phyloP scores from a whole-genome alignment of 2,888 invertebrate species.

The Epistrophe grossulariae region DNA sequence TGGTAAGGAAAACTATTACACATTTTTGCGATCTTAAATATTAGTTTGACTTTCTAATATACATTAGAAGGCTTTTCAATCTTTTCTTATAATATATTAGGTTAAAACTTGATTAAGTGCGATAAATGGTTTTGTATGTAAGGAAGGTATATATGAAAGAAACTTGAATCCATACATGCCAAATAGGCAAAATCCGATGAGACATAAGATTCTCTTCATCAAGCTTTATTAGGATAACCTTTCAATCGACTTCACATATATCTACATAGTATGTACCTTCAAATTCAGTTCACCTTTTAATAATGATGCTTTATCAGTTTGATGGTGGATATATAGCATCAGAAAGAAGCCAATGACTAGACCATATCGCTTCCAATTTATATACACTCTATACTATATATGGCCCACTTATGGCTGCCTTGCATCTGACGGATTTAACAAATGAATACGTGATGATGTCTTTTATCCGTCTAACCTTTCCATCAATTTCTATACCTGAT shows the following conservation, averaged over 20 bases:
- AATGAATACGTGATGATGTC: slow-evolving; percentile 74
- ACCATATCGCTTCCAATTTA: slow-evolving; percentile 63
- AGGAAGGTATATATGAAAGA: neutral
- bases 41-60: too few relatives aligned
- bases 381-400: slow-evolving; percentile 41
- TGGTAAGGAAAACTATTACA: too few relatives aligned
- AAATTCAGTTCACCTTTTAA: slow-evolving; percentile 20
- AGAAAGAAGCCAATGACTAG: slow-evolving; percentile 59
- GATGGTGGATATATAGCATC: neutral
- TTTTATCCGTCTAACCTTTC: slow-evolving; percentile 67
- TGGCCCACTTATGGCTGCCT: slow-evolving; percentile 44
- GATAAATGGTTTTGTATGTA: neutral
- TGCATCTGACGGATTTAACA: slow-evolving; percentile 69
- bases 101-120: neutral
- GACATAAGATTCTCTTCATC: slow-evolving; percentile 15
- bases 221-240: slow-evolving; percentile 29
- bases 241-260: slow-evolving; percentile 3
- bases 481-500: slow-evolving; percentile 63
- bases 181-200: slow-evolving; percentile 19
- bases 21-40: too few relatives aligned
- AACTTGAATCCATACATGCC: neutral
- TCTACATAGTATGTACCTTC: neutral
- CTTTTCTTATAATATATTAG: too few relatives aligned
- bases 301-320: slow-evolving; percentile 36
- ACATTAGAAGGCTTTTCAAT: too few relatives aligned